Base-by-base conservation (phyloP, 53 echinoderm and acorn worm genomes). In the Holothuria leucospilota region DNA sequence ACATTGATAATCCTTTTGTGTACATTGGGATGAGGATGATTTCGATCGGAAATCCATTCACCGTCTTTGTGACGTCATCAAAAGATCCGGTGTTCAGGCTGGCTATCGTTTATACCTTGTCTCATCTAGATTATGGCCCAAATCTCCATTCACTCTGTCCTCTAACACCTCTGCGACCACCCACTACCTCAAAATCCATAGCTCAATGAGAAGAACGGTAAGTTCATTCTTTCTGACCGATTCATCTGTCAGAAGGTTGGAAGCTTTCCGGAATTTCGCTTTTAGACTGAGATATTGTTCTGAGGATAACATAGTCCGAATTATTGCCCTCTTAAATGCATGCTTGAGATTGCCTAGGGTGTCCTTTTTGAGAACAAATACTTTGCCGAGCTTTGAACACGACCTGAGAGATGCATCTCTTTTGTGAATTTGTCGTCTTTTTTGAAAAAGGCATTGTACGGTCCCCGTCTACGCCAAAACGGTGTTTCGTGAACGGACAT, bases 241-340 rank as follows among this genome's bases (percentile, higher is more conserved):
- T 28, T 68, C 28, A 68, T 68, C 34, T 34, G 68, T 14, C 28
- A 68, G 28, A 34, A 24, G 23, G 2, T 39, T 27, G 51, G 51
- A 75, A 49, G 75, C 51, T 75, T 49, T 75, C 51, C 52, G 49
- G 75, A 49, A 75, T 75, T 75, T 75, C 20, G 34, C 39, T 23
- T 75, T 51, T 75, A 24, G 75, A 75, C 52, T 75, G 75, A 52
- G 75, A 75, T 39, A 72, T 72, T 49, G 75, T 75, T 49, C 39
- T 4, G 26, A 49, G 52, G 51, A 42, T 75, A 72, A 72, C 72
- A 75, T 75, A 42, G 21, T 39, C 75, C 41, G 49, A 24, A 75
- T 75, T 75, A 23, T 6, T 49, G 34, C 21, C 20, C 75, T 15
- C 52, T 20, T 75, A 52, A 75, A 75, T 75, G 52, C 51, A 42